phyloP scores from a whole-genome alignment of 1,140 invertebrate genomes.

The Neomicropteryx cornuta region DNA sequence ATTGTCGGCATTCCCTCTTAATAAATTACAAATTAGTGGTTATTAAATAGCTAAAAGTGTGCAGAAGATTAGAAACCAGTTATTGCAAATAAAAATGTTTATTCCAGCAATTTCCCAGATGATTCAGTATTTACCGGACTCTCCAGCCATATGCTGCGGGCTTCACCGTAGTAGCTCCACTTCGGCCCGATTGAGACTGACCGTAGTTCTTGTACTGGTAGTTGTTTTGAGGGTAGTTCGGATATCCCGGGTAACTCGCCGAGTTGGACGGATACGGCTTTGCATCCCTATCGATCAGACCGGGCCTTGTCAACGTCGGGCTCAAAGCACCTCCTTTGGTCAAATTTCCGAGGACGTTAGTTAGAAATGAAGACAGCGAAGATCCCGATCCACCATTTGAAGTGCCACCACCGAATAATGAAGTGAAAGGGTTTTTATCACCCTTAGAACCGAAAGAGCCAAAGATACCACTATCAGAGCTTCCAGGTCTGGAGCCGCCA shows the following conservation, averaged over 20 bases:
- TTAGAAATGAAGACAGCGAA: not conserved
- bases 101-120: too few relatives aligned
- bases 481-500: constrained; percentile 7
- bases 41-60: too few relatives aligned
- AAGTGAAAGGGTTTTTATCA: not conserved
- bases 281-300: constrained; percentile 11
- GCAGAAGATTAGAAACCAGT: too few relatives aligned
- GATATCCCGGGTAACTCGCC: constrained; percentile 2
- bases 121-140: constrained; percentile 31
- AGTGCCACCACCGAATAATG: not conserved
- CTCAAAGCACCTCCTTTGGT: constrained; percentile 10
- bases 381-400: too few relatives aligned
- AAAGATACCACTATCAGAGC: constrained; percentile 18
- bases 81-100: too few relatives aligned
- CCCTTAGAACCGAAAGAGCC: constrained; percentile 18
- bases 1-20: too few relatives aligned
- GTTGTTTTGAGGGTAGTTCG: not conserved
- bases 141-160: constrained; percentile 33
- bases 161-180: constrained; percentile 24
- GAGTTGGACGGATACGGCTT: constrained; percentile 10
- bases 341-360: constrained; percentile 13
- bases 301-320: constrained; percentile 11
- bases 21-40: too few relatives aligned
- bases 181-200: constrained; percentile 21
- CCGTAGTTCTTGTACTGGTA: constrained; percentile 30